Conservation (phyloP, 2,797 vertebrate species). For the Strix occidentalis region DNA sequence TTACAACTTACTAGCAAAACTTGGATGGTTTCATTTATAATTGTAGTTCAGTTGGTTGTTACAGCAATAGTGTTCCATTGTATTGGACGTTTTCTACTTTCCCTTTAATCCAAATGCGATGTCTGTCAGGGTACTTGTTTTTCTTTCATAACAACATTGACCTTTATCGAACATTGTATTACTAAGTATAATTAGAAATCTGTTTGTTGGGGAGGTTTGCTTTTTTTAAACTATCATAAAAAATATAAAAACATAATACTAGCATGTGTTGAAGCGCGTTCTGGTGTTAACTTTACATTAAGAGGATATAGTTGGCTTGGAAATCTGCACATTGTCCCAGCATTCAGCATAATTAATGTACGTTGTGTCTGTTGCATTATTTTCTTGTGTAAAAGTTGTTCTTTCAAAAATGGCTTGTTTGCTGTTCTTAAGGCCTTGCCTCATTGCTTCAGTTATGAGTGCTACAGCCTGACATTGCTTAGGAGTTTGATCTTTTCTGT, state of each 20-base stretch:
- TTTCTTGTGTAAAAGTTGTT: not conserved
- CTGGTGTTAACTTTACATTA: not conserved
- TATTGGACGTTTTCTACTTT: not conserved
- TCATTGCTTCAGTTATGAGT: fast-evolving
- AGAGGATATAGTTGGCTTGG: not conserved
- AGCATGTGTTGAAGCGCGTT: not conserved
- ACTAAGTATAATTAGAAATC: not conserved
- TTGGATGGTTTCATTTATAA: not conserved
- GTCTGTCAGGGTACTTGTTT: not conserved
- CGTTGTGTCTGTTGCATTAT: not conserved
- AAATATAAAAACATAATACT: not conserved
- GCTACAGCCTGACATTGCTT: not conserved
- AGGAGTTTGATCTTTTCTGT: not conserved
- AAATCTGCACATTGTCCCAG: not conserved
- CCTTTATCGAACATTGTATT: not conserved
- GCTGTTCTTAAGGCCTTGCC: not conserved
- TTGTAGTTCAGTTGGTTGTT: not conserved
- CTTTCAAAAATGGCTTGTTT: not conserved
- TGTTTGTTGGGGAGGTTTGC: not conserved
- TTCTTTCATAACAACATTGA: not conserved
- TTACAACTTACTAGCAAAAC: not conserved
- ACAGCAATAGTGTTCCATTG: not conserved
- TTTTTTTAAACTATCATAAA: not conserved
- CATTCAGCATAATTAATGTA: not conserved
- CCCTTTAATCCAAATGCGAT: not conserved